Evolutionary conservation across 1,140 invertebrate genomes (phyloP).

Genomic region (Lasioglossum baleicum): DNA sequence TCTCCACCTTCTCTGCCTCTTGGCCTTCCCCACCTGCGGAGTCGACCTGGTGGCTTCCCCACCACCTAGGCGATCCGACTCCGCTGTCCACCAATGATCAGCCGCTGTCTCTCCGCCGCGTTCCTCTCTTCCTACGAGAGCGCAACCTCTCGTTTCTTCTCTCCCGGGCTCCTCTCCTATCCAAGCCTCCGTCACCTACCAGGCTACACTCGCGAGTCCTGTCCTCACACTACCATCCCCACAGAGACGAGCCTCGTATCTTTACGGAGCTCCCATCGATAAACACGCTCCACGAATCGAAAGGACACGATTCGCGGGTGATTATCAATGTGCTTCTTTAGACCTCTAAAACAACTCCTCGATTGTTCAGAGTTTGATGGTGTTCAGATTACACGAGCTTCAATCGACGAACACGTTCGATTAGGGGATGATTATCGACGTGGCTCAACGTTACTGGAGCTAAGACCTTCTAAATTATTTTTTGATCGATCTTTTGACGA

Average conservation of each 20-base stretch:
- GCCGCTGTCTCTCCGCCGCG: constrained; percentile 72
- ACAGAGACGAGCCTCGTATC: background rate
- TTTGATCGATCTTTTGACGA: too few relatives aligned
- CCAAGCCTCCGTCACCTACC: constrained; percentile 21
- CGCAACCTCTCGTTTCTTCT: constrained; percentile 59
- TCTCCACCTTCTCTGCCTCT: constrained; percentile 55
- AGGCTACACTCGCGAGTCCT: background rate
- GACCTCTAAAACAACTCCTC: too few relatives aligned
- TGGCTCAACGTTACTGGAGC: too few relatives aligned
- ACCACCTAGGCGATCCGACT: constrained; percentile 57
- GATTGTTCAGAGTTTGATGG: too few relatives aligned
- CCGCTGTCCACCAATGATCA: constrained; percentile 77
- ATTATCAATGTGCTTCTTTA: too few relatives aligned
- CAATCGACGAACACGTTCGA: too few relatives aligned
- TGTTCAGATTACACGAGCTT: too few relatives aligned
- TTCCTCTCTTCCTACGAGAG: constrained; percentile 54
- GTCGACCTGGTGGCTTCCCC: constrained; percentile 57
- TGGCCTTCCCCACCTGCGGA: constrained; percentile 59
- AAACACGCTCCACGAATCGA: background rate
- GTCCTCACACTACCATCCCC: background rate
- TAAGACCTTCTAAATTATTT: too few relatives aligned
- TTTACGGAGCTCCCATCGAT: background rate
- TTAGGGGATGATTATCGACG: too few relatives aligned
- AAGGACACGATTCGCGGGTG: too few relatives aligned
- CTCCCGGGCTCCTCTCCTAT: constrained; percentile 51